These are phyloP conservation scores for Anniella stebbinsi DNA, from an alignment of 2,797 vertebrate species.

Conservation along the genomic window DNA sequence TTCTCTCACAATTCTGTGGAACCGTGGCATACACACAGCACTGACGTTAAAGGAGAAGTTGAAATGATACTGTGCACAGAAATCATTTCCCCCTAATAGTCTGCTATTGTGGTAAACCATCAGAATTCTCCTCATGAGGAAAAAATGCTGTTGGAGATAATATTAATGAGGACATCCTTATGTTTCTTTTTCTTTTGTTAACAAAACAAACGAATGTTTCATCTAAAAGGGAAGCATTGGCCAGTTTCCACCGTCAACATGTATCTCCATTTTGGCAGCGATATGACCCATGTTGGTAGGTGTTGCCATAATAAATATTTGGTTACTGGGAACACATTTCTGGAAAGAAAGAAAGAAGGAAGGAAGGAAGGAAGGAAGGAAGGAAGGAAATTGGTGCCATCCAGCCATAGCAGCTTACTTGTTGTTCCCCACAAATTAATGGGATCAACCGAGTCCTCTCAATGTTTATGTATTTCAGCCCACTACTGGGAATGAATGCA, in stretches of 20 bases:
- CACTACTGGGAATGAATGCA: slow-evolving; percentile 46
- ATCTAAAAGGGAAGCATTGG: slow-evolving; percentile 56
- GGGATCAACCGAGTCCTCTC: slow-evolving; percentile 65
- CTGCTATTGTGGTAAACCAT: slow-evolving; percentile 53
- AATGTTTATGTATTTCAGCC: slow-evolving; percentile 56
- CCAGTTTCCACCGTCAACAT: slow-evolving; percentile 51
- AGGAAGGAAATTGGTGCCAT: slow-evolving; percentile 41
- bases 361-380: too few species aligned
- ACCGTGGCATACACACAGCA: too few species aligned
- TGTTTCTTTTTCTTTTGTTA: slow-evolving; percentile 18
- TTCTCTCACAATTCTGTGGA: too few species aligned
- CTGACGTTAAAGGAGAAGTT: background rate
- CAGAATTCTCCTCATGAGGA: slow-evolving; percentile 24
- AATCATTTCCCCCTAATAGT: slow-evolving; percentile 1
- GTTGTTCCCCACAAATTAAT: slow-evolving; percentile 63
- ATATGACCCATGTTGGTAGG: slow-evolving; percentile 36
- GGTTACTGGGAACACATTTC: slow-evolving; percentile 54
- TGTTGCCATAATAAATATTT: slow-evolving; percentile 54
- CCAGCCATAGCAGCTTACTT: slow-evolving; percentile 58
- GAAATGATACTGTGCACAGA: slow-evolving; percentile 27
- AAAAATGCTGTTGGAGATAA: slow-evolving; percentile 59
- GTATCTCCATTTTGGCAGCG: slow-evolving; percentile 36
- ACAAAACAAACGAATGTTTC: slow-evolving; percentile 25
- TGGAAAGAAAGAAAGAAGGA: background rate
- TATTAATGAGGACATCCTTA: slow-evolving; percentile 56